These are phyloP conservation scores for Elmis aenea DNA, from an alignment of 2,888 invertebrate species.

Conservation along the genomic window DNA sequence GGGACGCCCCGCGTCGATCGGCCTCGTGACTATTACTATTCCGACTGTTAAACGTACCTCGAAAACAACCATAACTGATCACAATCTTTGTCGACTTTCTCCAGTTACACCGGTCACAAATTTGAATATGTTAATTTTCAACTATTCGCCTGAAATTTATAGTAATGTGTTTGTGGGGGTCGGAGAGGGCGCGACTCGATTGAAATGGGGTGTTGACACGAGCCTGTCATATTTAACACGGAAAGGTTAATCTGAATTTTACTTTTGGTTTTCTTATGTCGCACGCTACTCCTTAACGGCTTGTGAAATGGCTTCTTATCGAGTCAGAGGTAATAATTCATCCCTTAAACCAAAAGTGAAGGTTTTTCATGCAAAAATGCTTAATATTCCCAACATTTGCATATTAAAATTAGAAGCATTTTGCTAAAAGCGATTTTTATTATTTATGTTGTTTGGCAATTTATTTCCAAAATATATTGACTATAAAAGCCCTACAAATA, in stretches of 20 bases:
- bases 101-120: conserved; percentile 32
- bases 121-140: conserved; percentile 42
- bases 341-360: no score
- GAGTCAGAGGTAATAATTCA: no score
- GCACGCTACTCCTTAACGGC: conserved; percentile 17
- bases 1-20: conserved; percentile 33
- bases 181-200: conserved; percentile 36
- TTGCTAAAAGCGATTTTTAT: no score
- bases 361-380: no score
- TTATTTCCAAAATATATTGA: no score
- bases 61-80: conserved; percentile 41
- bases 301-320: no score
- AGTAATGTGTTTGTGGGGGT: conserved; percentile 39
- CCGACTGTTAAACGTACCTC: conserved; percentile 30
- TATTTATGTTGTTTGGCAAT: no score
- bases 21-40: conserved; percentile 32
- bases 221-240: conserved; percentile 37
- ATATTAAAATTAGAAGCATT: no score
- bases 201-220: conserved; percentile 47
- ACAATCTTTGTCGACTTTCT: conserved; percentile 38
- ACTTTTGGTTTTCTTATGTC: conserved; percentile 20
- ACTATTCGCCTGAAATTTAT: conserved; percentile 38
- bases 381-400: no score
- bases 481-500: no score
- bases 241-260: conserved; percentile 29